Evolutionary conservation across 2,797 vertebrate genomes (phyloP).

Genomic region (Apogon hyalosoma): DNA sequence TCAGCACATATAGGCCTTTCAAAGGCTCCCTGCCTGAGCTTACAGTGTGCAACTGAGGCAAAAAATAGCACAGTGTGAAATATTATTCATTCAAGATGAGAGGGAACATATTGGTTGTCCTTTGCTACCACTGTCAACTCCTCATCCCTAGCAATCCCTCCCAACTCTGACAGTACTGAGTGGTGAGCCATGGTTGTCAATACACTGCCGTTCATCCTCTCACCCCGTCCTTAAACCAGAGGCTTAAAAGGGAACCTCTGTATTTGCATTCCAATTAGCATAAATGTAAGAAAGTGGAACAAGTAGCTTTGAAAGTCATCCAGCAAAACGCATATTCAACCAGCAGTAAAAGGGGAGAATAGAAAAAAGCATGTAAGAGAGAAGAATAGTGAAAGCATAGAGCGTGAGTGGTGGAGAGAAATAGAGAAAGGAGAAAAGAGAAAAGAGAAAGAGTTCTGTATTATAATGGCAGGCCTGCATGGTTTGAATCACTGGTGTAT

Average conservation of each 20-base stretch:
- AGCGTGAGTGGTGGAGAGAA: constrained; percentile 32
- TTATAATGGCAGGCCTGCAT: constrained; percentile 73
- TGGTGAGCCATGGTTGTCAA: constrained; percentile 71
- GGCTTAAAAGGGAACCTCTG: constrained; percentile 78
- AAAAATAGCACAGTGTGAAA: constrained; percentile 66
- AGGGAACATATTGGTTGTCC: constrained; percentile 58
- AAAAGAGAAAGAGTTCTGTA: constrained; percentile 50
- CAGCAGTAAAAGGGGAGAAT: constrained; percentile 34
- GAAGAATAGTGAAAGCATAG: constrained; percentile 49
- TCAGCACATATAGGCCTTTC: constrained; percentile 56
- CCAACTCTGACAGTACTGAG: constrained; percentile 45
- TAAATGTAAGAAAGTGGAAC: constrained; percentile 83
- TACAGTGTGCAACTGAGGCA: constrained; percentile 62
- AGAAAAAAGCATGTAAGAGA: constrained; percentile 31
- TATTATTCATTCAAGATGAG: constrained; percentile 72
- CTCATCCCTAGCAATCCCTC: constrained; percentile 57
- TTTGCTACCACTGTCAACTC: constrained; percentile 54
- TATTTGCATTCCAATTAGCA: constrained; percentile 85
- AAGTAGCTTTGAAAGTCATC: constrained; percentile 84
- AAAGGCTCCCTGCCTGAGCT: constrained; percentile 52
- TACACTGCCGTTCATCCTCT: constrained; percentile 66
- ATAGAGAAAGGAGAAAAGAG: constrained; percentile 14
- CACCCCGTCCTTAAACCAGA: constrained; percentile 65
- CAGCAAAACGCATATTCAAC: constrained; percentile 76
- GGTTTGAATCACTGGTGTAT: constrained; percentile 79